A percentile compares a stretch with the other conserved stretches of the same genome.
Conservation (phyloP, 1,140 invertebrate species). For the Leptinotarsa defecta region DNA sequence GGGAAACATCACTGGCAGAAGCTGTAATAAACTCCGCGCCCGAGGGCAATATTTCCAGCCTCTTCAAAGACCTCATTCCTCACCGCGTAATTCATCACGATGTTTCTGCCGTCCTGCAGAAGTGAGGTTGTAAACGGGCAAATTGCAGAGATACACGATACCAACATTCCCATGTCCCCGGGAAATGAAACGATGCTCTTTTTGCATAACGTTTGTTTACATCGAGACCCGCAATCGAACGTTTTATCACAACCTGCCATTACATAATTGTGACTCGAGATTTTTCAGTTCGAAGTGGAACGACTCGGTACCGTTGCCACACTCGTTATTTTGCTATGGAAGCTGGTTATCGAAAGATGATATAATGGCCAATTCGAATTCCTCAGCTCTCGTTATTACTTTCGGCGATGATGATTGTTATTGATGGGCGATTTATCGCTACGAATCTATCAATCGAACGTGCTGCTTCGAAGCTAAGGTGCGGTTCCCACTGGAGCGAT, state of each 20-base stretch:
- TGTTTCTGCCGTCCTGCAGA: not conserved
- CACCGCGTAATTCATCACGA: not conserved
- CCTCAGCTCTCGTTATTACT: not conserved
- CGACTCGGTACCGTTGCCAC: not conserved
- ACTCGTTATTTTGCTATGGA: not conserved
- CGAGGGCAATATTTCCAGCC: not conserved
- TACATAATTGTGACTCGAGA: not conserved
- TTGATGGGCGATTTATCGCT: not conserved
- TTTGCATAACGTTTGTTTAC: conserved; percentile 5
- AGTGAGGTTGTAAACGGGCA: not conserved
- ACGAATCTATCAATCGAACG: not conserved
- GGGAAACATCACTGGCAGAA: too few species aligned
- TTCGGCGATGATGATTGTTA: not conserved
- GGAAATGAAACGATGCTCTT: conserved; percentile 1
- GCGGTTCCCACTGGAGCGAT: too few species aligned
- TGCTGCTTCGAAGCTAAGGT: not conserved
- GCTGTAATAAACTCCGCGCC: too few species aligned
- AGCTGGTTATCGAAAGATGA: not conserved
- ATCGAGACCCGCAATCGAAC: conserved; percentile 1
- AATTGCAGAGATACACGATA: not conserved
- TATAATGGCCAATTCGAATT: not conserved
- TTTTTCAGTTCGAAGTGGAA: not conserved
- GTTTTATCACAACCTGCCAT: not conserved
- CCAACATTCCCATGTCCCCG: not conserved
- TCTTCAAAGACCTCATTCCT: conserved; percentile 5